Evolutionary conservation across 2,888 invertebrate genomes (phyloP), one percentile per base, ranked within the genome.

Genomic region (Lasioglossum lativentre): DNA sequence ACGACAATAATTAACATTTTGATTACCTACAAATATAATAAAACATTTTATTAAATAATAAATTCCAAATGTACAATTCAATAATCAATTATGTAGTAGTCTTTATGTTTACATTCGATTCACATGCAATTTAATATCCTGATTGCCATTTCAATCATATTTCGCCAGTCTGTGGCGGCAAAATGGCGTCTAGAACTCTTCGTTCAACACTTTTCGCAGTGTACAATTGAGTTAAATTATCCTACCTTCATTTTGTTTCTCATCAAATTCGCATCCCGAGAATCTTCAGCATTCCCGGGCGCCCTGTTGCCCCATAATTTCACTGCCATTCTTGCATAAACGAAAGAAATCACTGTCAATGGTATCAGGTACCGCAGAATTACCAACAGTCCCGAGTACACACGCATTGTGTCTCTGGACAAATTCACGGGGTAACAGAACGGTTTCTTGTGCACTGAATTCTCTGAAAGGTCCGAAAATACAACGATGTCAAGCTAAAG

Each of bases 1-100:
- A 98, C 98, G 34, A 98, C 98, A 80, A 98, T 96, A 72, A 98
- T 97, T 94, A 98, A 95, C 98, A 98, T 98, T 96, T 98, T 98
- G 93, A 98, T 97, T 88, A 98, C 98, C 98, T 98, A 96, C 5
- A 89, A 91, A 87, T 74, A 87, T 78, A 83, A 77, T 27, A 68
- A 59, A 66, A 14, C n/a, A 4, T 63, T 47, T 6, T 12, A 27
- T 75, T 42, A 70, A 63, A 27, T 16, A 14, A 63, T 27, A 5
- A 4, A 10, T n/a, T n/a, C 4, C 10, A 10, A 30, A 2, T 16
- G 30, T 63, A 5, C 16, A 30, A 27, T 63, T 63, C 16, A 23
- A 63, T 27, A 27, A 63, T 30, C 4, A n/a, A 27, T n/a, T n/a
- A n/a, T n/a, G n/a, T 59, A 59, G 14, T 27, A 59, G 14, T 30